These are phyloP conservation scores for Megaceryle maxima DNA, from an alignment of 2,113 vertebrate genomes.

Conservation along the genomic window DNA sequence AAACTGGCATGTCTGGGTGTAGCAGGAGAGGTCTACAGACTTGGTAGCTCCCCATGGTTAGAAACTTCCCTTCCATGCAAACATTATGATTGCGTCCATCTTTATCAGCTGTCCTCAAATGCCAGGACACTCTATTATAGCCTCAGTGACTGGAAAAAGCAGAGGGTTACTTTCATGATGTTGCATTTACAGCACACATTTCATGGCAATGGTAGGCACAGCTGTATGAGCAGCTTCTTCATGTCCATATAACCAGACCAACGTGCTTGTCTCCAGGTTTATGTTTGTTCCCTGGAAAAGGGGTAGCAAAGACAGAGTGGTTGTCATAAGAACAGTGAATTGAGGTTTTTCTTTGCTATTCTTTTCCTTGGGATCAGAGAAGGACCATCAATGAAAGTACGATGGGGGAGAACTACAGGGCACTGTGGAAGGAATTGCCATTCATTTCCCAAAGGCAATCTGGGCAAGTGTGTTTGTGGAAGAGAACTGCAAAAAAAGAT, in stretches of 20 bases:
- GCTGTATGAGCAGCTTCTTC: neutral
- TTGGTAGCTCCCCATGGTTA: neutral
- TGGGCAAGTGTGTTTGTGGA: neutral
- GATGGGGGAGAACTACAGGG: neutral
- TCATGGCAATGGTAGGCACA: neutral
- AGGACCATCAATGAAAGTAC: neutral
- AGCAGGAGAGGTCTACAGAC: neutral
- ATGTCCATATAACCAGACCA: neutral
- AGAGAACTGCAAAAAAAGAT: neutral
- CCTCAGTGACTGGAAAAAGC: neutral
- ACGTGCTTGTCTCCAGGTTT: neutral
- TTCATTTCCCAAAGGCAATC: neutral
- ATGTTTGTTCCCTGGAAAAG: neutral
- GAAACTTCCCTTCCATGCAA: neutral
- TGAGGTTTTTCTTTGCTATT: neutral
- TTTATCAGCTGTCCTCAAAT: neutral
- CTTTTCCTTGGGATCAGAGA: neutral
- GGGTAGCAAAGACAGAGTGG: neutral
- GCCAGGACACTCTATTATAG: neutral
- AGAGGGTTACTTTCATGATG: neutral
- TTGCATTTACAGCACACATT: neutral
- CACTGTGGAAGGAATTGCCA: neutral
- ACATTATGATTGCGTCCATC: neutral
- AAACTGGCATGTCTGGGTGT: neutral
- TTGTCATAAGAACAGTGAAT: neutral